Percentiles rank a stretch among this genome's conserved stretches.
Evolutionary conservation across 1,140 invertebrate genomes (phyloP).

Genomic region (Tachypleus tridentatus): DNA sequence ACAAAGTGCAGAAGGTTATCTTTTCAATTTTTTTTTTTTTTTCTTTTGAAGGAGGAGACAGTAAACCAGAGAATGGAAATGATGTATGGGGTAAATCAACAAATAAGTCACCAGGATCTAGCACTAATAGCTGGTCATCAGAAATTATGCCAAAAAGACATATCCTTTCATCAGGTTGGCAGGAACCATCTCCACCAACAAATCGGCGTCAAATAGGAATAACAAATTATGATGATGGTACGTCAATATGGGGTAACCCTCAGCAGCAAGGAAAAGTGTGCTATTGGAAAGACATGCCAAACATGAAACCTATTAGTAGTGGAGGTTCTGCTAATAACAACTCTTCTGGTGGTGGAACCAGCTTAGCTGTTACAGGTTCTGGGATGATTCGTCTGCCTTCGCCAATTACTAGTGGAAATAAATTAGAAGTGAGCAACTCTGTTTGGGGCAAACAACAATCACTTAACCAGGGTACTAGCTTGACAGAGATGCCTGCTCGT

Average conservation of each 20-base stretch:
- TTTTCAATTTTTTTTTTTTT: neutral
- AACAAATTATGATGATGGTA: conserved; percentile 58
- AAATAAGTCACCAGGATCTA: conserved; percentile 5
- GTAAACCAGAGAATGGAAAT: conserved; percentile 11
- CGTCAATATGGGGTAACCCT: conserved; percentile 76
- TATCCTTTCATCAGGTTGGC: conserved; percentile 55
- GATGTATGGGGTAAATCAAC: conserved; percentile 10
- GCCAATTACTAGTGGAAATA: conserved; percentile 15
- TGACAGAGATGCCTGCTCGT: conserved; percentile 32
- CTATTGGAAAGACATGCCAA: conserved; percentile 63
- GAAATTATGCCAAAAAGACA: conserved; percentile 24
- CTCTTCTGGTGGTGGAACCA: conserved; percentile 12
- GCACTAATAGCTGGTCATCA: conserved; percentile 15
- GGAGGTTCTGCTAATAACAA: conserved; percentile 29
- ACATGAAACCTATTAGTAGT: conserved; percentile 36
- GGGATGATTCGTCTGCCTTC: conserved; percentile 28
- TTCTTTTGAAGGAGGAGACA: conserved; percentile 6
- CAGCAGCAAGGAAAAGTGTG: conserved; percentile 46
- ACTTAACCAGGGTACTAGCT: conserved; percentile 12
- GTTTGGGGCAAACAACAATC: conserved; percentile 18
- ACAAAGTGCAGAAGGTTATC: no score
- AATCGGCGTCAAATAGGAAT: neutral
- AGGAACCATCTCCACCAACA: conserved; percentile 55
- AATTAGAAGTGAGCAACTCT: conserved; percentile 20
- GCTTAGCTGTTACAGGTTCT: conserved; percentile 18